phyloP scores from a whole-genome alignment of 2,113 vertebrate genomes.

The Chiloscyllium plagiosum region DNA sequence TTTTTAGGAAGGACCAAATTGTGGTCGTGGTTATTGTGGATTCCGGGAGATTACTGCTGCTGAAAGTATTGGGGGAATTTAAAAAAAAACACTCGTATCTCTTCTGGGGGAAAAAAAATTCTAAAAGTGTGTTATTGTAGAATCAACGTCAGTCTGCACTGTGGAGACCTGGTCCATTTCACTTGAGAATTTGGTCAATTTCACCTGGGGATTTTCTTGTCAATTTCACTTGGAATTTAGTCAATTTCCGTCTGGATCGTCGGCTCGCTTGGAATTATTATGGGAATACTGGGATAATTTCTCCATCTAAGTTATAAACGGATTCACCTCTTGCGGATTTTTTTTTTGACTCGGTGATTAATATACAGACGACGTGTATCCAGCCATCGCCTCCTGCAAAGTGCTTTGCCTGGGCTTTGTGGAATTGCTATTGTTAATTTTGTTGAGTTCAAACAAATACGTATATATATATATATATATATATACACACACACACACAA shows the following conservation, averaged over 20 bases:
- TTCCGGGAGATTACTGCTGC: not conserved
- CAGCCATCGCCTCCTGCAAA: not conserved
- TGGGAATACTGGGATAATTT: constrained; percentile 36
- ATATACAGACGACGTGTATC: constrained; percentile 1
- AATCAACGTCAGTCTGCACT: constrained; percentile 14
- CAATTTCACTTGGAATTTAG: constrained; percentile 5
- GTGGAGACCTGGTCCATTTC: constrained; percentile 22
- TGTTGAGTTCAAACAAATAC: not conserved
- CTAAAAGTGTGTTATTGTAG: not conserved
- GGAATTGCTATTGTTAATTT: constrained; percentile 37
- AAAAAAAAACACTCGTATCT: not conserved
- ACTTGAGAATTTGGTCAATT: constrained; percentile 23
- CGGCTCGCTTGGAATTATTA: constrained; percentile 18
- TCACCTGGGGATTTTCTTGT: not conserved
- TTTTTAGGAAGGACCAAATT: constrained; percentile 24
- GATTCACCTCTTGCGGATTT: constrained; percentile 1
- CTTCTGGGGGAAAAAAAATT: not conserved
- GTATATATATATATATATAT: no score
- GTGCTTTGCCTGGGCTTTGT: not conserved
- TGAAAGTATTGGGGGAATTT: not conserved
- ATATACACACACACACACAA: no score
- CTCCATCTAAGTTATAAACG: constrained; percentile 25
- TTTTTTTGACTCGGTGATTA: not conserved
- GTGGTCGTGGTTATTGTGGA: not conserved
- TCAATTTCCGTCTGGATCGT: not conserved